A percentile compares a stretch with the other conserved stretches of the same genome.
These are phyloP conservation scores for Lithophane semibrunnea DNA, from an alignment of 2,888 invertebrate species.

Conservation along the genomic window DNA sequence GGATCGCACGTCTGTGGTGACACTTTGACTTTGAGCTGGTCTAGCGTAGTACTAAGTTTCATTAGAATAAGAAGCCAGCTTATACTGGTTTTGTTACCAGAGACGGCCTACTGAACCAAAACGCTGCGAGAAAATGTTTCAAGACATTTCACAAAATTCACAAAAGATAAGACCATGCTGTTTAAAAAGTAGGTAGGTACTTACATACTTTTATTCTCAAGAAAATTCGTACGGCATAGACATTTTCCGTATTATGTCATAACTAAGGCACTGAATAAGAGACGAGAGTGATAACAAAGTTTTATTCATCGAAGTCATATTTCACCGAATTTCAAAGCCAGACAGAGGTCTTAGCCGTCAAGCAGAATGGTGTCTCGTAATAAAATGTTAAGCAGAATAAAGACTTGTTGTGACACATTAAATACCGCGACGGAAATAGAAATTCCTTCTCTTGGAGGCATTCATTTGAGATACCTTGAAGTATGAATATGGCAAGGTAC, in stretches of 20 bases:
- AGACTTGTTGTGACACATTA: slow-evolving; percentile 64
- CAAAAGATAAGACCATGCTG: slow-evolving; percentile 4
- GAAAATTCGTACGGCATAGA: slow-evolving; percentile 12
- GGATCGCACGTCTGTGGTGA: neutral
- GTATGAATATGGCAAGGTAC: slow-evolving; percentile 36
- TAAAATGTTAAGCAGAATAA: slow-evolving; percentile 60
- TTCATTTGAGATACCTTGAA: slow-evolving; percentile 47
- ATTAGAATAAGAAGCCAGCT: neutral
- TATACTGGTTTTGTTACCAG: neutral
- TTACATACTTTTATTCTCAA: slow-evolving; percentile 10
- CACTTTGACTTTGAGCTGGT: neutral
- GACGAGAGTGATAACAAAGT: slow-evolving; percentile 30
- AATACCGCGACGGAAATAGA: slow-evolving; percentile 58
- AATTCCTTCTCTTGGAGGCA: slow-evolving; percentile 53
- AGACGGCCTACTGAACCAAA: neutral
- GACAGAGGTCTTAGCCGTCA: slow-evolving; percentile 23
- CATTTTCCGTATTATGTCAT: slow-evolving; percentile 28
- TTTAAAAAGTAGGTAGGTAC: neutral
- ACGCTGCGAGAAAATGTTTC: neutral
- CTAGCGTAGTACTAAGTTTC: neutral
- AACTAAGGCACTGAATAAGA: slow-evolving; percentile 30
- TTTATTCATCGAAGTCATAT: slow-evolving; percentile 47
- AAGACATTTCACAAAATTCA: slow-evolving; percentile 19
- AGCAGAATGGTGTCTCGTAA: slow-evolving; percentile 56
- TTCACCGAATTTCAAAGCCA: slow-evolving; percentile 37